Percentiles rank a stretch among this genome's conserved stretches.
phyloP scores from a whole-genome alignment of 2,113 vertebrate genomes.

The Accipiter virgatus region DNA sequence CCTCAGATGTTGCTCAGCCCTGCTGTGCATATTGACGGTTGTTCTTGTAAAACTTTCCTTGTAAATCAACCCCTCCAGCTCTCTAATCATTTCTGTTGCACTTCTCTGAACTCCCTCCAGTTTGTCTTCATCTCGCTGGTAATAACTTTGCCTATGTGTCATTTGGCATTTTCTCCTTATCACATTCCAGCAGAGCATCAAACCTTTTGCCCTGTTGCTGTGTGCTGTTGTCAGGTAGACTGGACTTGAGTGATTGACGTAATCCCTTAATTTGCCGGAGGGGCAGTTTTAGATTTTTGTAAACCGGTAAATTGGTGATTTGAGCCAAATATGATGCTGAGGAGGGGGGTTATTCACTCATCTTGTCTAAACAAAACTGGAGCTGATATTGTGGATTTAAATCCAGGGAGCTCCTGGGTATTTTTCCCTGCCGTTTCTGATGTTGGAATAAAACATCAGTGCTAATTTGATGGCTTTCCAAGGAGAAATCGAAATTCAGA shows the following conservation, averaged over 20 bases:
- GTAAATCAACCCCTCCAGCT: slow-evolving; percentile 64
- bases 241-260: slow-evolving; percentile 58
- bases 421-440: not conserved
- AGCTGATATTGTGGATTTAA: slow-evolving; percentile 29
- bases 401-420: slow-evolving; percentile 29
- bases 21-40: slow-evolving; percentile 52
- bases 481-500: not conserved
- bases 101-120: slow-evolving; percentile 64
- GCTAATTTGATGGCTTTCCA: slow-evolving; percentile 31
- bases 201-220: slow-evolving; percentile 63
- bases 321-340: slow-evolving; percentile 46
- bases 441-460: slow-evolving; percentile 5
- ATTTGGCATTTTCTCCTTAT: slow-evolving; percentile 63
- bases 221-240: slow-evolving; percentile 48
- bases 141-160: slow-evolving; percentile 63
- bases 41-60: slow-evolving; percentile 54
- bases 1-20: slow-evolving; percentile 23
- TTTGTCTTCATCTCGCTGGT: slow-evolving; percentile 50
- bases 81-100: slow-evolving; percentile 67
- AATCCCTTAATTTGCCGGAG: slow-evolving; percentile 61
- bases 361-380: slow-evolving; percentile 46
- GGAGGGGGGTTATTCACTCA: slow-evolving; percentile 12
- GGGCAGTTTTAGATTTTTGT: slow-evolving; percentile 59
- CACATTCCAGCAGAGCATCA: slow-evolving; percentile 62
- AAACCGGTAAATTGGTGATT: slow-evolving; percentile 41